Evolutionary conservation across 1,140 invertebrate species (phyloP), one percentile per base, ranked within the genome.

Genomic region (Scaptomyza graminum): DNA sequence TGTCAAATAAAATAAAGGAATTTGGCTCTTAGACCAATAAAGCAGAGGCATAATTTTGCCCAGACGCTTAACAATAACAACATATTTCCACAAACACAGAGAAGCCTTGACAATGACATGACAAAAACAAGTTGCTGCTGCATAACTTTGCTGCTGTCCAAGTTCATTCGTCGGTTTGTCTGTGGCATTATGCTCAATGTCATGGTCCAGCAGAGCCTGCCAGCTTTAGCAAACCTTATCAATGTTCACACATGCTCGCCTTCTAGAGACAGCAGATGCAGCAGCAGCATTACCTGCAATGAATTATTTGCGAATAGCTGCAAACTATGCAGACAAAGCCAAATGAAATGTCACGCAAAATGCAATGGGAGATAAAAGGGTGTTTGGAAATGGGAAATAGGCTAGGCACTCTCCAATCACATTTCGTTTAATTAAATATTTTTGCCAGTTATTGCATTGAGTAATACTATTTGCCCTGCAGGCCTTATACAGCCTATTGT

Each of bases 361-460:
- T 41, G n/a, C 37, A n/a, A n/a, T 41, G 37, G 34, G 9, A 1
- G 34, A 12, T 8, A 11, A 9, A 2, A 9, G 11, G 11, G 11
- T 3, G 13, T 1, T 16, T 15, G 9, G 12, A 11, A 12, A 12
- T 8, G 8, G 39, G 12, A 46, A 15, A 57, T 6, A 28, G n/a
- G 41, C 22, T 68, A 28, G 44, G 55, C 39, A 44, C 31, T 54
- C 39, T n/a, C 18, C 59, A 49, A 50, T 37, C 25, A 61, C 34
- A 60, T 66, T 69, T 69, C 25, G 54, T 66, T 74, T 63, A 74
- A 63, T 74, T 69, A 41, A 61, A 60, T 44, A 70, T 55, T 71
- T 71, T 66, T 16, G n/a, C 16, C 52, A 31, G 52, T 18, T 68
- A 55, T 68, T 55, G 57, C 55, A 13, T 49, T 31, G 46, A 41